These are phyloP conservation scores for Stenichneumon culpator DNA, from an alignment of 2,888 invertebrate species.

Conservation along the genomic window DNA sequence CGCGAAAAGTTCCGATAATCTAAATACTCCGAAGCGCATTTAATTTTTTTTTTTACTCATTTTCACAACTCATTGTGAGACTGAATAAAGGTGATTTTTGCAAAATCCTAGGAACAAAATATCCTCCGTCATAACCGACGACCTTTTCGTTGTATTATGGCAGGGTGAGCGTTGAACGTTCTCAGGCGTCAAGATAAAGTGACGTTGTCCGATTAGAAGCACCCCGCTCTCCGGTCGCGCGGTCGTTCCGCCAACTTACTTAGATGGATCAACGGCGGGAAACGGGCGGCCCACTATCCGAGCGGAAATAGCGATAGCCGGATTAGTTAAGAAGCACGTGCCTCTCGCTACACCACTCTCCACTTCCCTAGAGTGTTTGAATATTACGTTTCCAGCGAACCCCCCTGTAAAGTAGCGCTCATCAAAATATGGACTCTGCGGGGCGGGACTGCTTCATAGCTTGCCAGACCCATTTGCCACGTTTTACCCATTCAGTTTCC, in stretches of 20 bases:
- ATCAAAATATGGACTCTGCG: conserved; percentile 36
- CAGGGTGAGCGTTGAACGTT: neutral
- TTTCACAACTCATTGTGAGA: no score
- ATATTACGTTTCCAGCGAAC: conserved; percentile 80
- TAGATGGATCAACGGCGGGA: conserved; percentile 31
- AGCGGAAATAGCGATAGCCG: conserved; percentile 76
- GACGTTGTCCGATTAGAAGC: conserved; percentile 22
- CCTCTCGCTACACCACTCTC: conserved; percentile 81
- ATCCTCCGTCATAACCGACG: neutral
- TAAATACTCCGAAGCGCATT: neutral
- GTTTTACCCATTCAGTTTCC: neutral
- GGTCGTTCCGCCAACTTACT: conserved; percentile 34
- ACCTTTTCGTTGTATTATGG: neutral
- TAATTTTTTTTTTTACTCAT: no score
- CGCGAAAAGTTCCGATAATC: neutral
- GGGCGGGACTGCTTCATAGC: conserved; percentile 12
- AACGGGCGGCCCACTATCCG: conserved; percentile 35
- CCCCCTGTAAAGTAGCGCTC: conserved; percentile 60
- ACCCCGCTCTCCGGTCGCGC: neutral
- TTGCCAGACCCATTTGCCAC: neutral
- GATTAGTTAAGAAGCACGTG: conserved; percentile 81
- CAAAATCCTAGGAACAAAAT: no score
- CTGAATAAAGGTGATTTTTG: no score
- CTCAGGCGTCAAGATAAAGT: conserved; percentile 13
- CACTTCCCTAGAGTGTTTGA: conserved; percentile 82